These are phyloP conservation scores for Diloba caeruleocephala DNA, from an alignment of 2,888 invertebrate species.

Conservation along the genomic window DNA sequence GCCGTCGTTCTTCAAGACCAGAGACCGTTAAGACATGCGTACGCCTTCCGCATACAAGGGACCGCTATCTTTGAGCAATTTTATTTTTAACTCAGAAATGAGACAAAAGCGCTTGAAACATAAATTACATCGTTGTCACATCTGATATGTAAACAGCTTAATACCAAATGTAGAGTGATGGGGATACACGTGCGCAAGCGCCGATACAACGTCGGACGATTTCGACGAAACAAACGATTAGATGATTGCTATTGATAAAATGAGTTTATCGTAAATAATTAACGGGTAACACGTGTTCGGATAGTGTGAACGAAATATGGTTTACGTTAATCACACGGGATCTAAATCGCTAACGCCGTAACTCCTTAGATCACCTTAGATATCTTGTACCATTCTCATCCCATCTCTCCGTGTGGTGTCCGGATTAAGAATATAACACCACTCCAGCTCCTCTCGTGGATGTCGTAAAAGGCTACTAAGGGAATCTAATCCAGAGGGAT, in stretches of 20 bases:
- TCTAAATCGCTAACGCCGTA: too few species aligned
- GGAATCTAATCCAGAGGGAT: too few species aligned
- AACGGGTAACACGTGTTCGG: conserved; percentile 13
- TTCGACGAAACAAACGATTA: conserved; percentile 33
- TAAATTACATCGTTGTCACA: conserved; percentile 11
- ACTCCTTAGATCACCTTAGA: too few species aligned
- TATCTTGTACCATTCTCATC: too few species aligned
- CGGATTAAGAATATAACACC: too few species aligned
- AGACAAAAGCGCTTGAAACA: conserved; percentile 11
- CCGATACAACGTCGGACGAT: conserved; percentile 18
- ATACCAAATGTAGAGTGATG: conserved; percentile 56
- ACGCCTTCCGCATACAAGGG: conserved; percentile 18
- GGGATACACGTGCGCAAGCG: conserved; percentile 54
- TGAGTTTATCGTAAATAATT: conserved; percentile 7
- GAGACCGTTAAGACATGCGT: conserved; percentile 9
- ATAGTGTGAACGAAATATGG: neutral
- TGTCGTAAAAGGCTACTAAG: too few species aligned
- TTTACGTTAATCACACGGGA: too few species aligned
- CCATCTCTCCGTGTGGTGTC: too few species aligned
- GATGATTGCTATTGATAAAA: conserved; percentile 31
- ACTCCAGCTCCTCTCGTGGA: too few species aligned
- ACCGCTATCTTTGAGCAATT: conserved; percentile 25
- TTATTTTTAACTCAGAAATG: conserved; percentile 23
- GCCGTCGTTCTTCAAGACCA: conserved; percentile 1
- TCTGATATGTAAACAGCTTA: conserved; percentile 34